Conservation (phyloP, 2,888 invertebrate species). For the Stenodema calcarata region DNA sequence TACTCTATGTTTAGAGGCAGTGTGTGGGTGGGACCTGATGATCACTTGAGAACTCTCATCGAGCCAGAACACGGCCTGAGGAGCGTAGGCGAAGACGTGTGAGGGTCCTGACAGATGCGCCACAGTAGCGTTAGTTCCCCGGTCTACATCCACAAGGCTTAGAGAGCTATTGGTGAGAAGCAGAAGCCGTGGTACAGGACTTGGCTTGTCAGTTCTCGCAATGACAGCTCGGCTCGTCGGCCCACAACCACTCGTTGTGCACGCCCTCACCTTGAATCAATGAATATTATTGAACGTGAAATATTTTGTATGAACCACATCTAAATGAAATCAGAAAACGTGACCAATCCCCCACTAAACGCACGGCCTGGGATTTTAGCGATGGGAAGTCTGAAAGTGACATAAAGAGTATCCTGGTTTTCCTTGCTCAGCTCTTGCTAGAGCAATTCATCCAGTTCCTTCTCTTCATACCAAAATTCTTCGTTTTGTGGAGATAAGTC, state of each 20-base stretch:
- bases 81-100: conserved; percentile 71
- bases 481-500: no score
- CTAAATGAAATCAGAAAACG: no score
- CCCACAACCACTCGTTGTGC: conserved; percentile 79
- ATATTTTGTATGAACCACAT: no score
- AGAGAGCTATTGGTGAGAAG: conserved; percentile 77
- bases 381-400: no score
- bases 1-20: conserved; percentile 8
- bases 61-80: conserved; percentile 78
- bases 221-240: conserved; percentile 71
- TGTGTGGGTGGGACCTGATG: conserved; percentile 7
- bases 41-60: conserved; percentile 58
- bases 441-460: no score
- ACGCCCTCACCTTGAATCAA: conserved; percentile 74
- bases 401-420: no score
- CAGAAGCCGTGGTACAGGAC: conserved; percentile 80
- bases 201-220: conserved; percentile 73
- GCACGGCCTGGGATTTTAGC: no score
- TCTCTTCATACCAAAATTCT: no score
- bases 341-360: no score
- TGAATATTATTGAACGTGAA: no score
- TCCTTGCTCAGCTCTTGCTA: no score
- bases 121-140: conserved; percentile 68
- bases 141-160: conserved; percentile 78
- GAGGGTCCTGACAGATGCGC: conserved; percentile 58